Base-by-base conservation (phyloP, 1,140 invertebrate genomes). In the Mesaphorura yosii region DNA sequence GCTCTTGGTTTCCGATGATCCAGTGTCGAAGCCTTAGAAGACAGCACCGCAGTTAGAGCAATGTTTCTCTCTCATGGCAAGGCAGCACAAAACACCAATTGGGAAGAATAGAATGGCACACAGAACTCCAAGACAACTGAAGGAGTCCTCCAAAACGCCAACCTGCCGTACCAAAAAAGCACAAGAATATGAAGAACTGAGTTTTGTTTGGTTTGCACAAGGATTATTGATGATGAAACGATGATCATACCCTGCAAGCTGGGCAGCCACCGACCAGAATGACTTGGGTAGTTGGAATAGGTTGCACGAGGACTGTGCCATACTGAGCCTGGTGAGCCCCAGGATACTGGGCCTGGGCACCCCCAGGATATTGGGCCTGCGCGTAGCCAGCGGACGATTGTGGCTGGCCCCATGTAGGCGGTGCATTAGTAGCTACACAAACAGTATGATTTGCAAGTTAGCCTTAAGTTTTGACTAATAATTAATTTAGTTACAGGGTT, bases 61-160 rank as follows among this genome's bases (percentile, higher is more conserved):
- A 58, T 83, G 75, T 65, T 79, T 75, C 60, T 86, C 83, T 65
- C 82, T 82, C 64, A 86, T 72, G 6, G 81, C 73, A 20, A 89
- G 70, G 68, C 86, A 90, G 67, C 83, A 88, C 1, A 89, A 67
- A 55, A 90, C 80, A 44, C 87, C 86, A 23, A 88, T 39, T 0
- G 87, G 87, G 63, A 90, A 90, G 69, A 86, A 88, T 27, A 86
- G 71, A 55, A 91, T 86, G 17, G 86, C 86, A 70, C 86, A 88
- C 14, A 83, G 70, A 19, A 90, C 74, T 51, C 85, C 87, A 10
- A 85, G 70, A 64, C 83, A 86, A 1, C 84, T 84, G 65, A 81
- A 86, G 67, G 87, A 84, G 66, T 89, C 86, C 71, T 88, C 84
- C 27, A 90, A 69, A 27, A 86, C 75, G 19, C 86, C 87, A 51